These are phyloP conservation scores for Numenius arquata DNA, from an alignment of 2,113 vertebrate genomes.

Conservation along the genomic window DNA sequence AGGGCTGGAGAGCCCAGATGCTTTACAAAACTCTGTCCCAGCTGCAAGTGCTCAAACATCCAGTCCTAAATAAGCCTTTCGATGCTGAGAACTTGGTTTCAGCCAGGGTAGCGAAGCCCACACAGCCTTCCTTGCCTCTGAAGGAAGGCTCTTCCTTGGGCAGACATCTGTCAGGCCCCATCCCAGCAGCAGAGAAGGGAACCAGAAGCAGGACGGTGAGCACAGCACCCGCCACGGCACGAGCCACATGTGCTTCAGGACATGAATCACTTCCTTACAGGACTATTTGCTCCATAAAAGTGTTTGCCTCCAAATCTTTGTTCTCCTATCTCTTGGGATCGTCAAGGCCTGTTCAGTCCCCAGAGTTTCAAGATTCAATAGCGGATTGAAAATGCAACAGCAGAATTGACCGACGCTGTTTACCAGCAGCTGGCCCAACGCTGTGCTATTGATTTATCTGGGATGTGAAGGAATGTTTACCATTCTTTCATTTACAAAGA, in stretches of 20 bases:
- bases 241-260: neutral
- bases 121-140: neutral
- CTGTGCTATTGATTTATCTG: neutral
- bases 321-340: neutral
- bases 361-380: neutral
- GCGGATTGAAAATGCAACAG: neutral
- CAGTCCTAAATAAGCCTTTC: neutral
- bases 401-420: fast-evolving
- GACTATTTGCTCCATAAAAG: neutral
- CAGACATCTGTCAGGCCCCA: neutral
- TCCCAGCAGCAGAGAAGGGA: neutral
- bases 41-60: neutral
- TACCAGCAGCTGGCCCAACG: neutral
- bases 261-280: neutral
- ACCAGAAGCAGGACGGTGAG: neutral
- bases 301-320: neutral
- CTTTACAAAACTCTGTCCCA: neutral
- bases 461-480: neutral
- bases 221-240: neutral
- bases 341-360: neutral
- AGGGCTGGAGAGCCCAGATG: neutral
- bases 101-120: neutral
- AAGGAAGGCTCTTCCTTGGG: neutral
- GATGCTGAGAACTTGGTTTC: neutral
- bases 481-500: neutral